A percentile compares a stretch with the other conserved stretches of the same genome.
Evolutionary conservation across 2,113 vertebrate genomes (phyloP).

Genomic region (Gopherus flavomarginatus): DNA sequence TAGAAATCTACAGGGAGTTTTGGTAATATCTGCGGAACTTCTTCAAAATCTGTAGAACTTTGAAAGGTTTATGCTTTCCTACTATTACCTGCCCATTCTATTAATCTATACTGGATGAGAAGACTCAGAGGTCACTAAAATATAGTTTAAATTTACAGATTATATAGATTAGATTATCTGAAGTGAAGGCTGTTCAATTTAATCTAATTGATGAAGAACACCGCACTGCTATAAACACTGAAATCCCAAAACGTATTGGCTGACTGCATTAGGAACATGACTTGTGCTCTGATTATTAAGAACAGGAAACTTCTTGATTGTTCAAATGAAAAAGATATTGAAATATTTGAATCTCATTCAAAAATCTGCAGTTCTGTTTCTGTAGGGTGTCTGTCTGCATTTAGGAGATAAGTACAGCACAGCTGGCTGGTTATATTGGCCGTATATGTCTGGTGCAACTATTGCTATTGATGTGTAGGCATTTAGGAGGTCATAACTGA

Average conservation of each 20-base stretch:
- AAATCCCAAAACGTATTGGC: neutral
- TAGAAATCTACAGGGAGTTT: neutral
- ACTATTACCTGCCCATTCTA: neutral
- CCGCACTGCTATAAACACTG: neutral
- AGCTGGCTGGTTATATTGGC: neutral
- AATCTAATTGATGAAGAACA: neutral
- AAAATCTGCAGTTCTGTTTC: neutral
- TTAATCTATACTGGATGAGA: neutral
- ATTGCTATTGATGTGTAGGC: neutral
- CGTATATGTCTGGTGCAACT: neutral
- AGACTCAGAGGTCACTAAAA: neutral
- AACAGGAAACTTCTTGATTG: neutral
- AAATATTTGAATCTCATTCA: neutral
- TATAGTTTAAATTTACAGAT: neutral
- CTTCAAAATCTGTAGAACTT: neutral
- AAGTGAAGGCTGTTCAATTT: neutral
- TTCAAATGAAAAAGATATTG: neutral
- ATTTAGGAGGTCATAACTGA: no score
- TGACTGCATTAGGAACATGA: neutral
- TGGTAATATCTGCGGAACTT: neutral
- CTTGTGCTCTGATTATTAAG: no score
- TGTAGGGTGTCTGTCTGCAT: neutral
- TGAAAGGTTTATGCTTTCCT: neutral
- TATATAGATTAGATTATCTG: neutral
- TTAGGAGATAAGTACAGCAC: neutral